A percentile compares a stretch with the other conserved stretches of the same genome.
Evolutionary conservation across 2,888 invertebrate genomes (phyloP).

Genomic region (Drosophila monieri): DNA sequence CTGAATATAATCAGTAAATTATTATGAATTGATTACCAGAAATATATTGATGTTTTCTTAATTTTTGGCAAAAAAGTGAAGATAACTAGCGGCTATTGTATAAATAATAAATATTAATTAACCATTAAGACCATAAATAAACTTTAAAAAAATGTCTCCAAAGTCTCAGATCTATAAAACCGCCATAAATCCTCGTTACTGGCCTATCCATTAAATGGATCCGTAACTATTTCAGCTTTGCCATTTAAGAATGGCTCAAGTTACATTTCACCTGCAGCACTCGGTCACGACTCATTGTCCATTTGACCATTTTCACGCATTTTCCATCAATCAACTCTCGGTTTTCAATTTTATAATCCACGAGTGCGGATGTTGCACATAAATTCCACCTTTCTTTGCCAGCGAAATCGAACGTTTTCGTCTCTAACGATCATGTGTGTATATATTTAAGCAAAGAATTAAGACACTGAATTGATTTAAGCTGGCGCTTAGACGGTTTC

Average conservation of each 20-base stretch:
- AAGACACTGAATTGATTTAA: slow-evolving; percentile 45
- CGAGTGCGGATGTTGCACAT: slow-evolving; percentile 47
- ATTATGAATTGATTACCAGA: too few relatives aligned
- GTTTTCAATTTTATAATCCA: slow-evolving; percentile 41
- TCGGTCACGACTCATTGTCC: slow-evolving; percentile 15
- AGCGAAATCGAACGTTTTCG: slow-evolving; percentile 67
- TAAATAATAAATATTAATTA: too few relatives aligned
- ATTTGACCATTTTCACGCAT: slow-evolving; percentile 24
- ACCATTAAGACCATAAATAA: too few relatives aligned
- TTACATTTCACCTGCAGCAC: slow-evolving; percentile 9
- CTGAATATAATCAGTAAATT: neutral
- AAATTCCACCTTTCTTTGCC: slow-evolving; percentile 40
- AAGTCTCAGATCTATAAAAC: neutral
- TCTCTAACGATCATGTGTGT: slow-evolving; percentile 27
- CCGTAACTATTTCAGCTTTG: neutral
- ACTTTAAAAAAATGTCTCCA: neutral
- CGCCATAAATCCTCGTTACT: neutral
- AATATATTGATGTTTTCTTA: too few relatives aligned
- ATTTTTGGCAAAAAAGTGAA: too few relatives aligned
- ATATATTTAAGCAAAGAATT: slow-evolving; percentile 63
- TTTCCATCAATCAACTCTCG: slow-evolving; percentile 42
- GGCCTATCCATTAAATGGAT: neutral
- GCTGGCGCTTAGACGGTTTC: slow-evolving; percentile 11
- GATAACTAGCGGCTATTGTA: too few relatives aligned
- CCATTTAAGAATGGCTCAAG: slow-evolving; percentile 1